Evolutionary conservation across 2,888 invertebrate species (phyloP), one percentile per base, ranked within the genome.

Genomic region (Rutpela maculata): DNA sequence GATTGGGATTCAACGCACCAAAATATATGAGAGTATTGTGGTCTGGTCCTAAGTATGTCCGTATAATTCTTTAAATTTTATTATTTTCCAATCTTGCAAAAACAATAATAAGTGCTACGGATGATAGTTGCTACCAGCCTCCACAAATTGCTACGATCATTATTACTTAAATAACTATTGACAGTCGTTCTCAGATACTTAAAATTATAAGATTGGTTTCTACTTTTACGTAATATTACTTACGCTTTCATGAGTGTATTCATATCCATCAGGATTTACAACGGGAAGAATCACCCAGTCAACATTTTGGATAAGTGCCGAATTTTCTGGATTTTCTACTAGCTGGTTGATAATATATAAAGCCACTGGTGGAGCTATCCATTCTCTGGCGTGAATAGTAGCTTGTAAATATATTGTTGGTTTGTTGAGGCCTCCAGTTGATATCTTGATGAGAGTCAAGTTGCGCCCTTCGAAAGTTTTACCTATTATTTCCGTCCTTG

Each of bases 201-300:
- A n/a, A n/a, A n/a, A n/a, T n/a, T n/a, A n/a, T n/a, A n/a, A n/a
- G n/a, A n/a, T n/a, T n/a, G n/a, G n/a, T n/a, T n/a, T 26, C 26
- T 26, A 26, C 26, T 4, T 26, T 26, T 6, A 26, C 6, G 26
- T 26, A 26, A 26, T 15, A 50, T 19, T 55, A 78, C 74, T 90
- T 86, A 92, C 92, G 19, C 70, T 81, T 0, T 88, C 88, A 81
- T 91, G 91, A 1, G 92, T 91, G 87, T 88, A 93, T 81, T 91
- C 92, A 83, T 95, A 95, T 10, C 95, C 95, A 89, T 95, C 95
- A 18, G 95, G 95, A 86, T 95, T 95, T 56, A 93, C 89, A 15
- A 93, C 90, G 0, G 95, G 95, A 17, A 95, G 83, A 19, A 94
- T 88, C 79, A 92, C 92, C 93, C 94, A 95, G 85, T 95, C 94